Percentiles rank a stretch among this genome's conserved stretches.
phyloP scores from a whole-genome alignment of 2,797 vertebrate species.

The Octomys mimax region DNA sequence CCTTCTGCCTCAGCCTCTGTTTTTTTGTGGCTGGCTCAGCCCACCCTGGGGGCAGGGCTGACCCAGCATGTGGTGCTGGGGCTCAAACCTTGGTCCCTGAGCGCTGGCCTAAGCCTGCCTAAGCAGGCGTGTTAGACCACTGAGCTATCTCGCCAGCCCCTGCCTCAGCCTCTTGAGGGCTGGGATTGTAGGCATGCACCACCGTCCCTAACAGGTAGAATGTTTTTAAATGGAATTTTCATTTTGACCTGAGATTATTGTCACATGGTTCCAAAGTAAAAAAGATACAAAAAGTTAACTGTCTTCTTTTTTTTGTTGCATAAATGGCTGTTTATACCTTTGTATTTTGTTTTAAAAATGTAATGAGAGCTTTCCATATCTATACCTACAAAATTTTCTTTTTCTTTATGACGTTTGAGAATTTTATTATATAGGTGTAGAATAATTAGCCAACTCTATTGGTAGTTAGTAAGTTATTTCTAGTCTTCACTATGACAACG shows the following conservation, averaged over 20 bases:
- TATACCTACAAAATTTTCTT: constrained; percentile 27
- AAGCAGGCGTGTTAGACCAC: no score
- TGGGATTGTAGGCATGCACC: not conserved
- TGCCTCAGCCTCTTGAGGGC: not conserved
- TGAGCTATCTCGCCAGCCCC: no score
- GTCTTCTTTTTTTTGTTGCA: not conserved
- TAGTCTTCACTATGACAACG: not conserved
- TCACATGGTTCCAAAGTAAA: constrained; percentile 42
- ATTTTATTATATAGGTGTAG: constrained; percentile 20
- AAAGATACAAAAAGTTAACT: constrained; percentile 6
- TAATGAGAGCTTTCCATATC: constrained; percentile 39
- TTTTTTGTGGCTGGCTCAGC: no score
- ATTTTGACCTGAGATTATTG: constrained; percentile 34
- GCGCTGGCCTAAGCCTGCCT: no score
- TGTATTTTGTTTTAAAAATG: constrained; percentile 54
- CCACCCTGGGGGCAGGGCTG: no score
- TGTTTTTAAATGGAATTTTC: constrained; percentile 16
- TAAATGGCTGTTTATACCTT: not conserved
- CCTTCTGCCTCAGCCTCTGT: not conserved
- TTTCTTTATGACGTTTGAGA: constrained; percentile 59
- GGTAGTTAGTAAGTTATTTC: constrained; percentile 42
- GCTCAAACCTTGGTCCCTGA: no score
- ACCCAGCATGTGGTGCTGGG: no score
- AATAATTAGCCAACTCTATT: constrained; percentile 14
- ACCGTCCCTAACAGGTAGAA: not conserved